Conservation (phyloP, 2,888 invertebrate genomes). For the Julus scandinavius region DNA sequence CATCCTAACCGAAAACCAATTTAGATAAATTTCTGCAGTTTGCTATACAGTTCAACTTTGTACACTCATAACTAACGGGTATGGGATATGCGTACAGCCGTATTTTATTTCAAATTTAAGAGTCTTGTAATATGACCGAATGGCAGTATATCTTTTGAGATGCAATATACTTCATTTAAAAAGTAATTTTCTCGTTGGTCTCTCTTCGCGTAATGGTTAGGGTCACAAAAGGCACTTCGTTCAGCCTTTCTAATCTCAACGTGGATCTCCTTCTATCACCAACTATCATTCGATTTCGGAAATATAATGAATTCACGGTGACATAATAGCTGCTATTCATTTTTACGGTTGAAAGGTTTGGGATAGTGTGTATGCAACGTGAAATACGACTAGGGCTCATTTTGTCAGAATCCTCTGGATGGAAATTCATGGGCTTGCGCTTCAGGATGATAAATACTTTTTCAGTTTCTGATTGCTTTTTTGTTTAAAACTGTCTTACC, state of each 20-base stretch:
- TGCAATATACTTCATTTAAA: background rate
- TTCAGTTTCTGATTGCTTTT: slow-evolving; percentile 22
- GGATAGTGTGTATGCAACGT: slow-evolving; percentile 22
- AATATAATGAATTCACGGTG: slow-evolving; percentile 23
- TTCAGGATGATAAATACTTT: background rate
- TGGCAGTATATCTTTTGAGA: background rate
- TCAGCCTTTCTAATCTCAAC: slow-evolving; percentile 29
- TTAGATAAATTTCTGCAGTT: no score
- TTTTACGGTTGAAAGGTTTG: slow-evolving; percentile 19
- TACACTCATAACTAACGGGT: no score
- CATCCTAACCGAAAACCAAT: no score
- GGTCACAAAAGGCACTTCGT: slow-evolving; percentile 4
- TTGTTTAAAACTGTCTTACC: slow-evolving; percentile 1
- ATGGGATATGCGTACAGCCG: background rate
- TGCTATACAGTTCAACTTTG: no score
- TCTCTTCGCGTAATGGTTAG: background rate
- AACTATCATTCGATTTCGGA: slow-evolving; percentile 10
- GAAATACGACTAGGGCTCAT: slow-evolving; percentile 10
- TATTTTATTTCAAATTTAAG: background rate
- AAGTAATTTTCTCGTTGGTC: background rate
- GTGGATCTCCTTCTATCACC: background rate
- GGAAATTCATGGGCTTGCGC: background rate
- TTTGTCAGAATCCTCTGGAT: background rate
- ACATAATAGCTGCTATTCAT: slow-evolving; percentile 15
- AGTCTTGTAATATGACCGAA: background rate